These are phyloP conservation scores for Neosalanx taihuensis DNA, from an alignment of 2,797 vertebrate species.

Conservation along the genomic window DNA sequence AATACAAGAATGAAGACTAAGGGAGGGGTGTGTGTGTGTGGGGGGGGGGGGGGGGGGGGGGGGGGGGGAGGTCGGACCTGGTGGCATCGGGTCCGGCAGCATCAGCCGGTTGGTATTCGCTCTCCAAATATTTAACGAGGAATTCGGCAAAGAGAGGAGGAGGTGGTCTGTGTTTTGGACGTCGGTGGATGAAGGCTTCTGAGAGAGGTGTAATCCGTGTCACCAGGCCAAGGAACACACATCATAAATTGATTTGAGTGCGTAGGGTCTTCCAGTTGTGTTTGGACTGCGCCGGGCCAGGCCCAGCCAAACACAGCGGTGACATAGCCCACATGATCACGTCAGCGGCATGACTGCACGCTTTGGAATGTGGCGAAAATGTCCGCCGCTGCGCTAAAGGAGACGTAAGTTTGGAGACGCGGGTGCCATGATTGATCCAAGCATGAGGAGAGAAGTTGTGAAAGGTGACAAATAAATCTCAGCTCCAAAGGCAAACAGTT, in stretches of 20 bases:
- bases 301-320: conserved; percentile 49
- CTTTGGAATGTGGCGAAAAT: conserved; percentile 57
- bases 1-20: conserved; percentile 12
- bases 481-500: conserved; percentile 42
- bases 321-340: conserved; percentile 55
- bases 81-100: conserved; percentile 11
- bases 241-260: conserved; percentile 54
- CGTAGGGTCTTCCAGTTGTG: conserved; percentile 41
- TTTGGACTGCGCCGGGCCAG: conserved; percentile 46
- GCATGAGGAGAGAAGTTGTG: conserved; percentile 54
- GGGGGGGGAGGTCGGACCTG: background rate
- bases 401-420: conserved; percentile 53
- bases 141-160: conserved; percentile 34
- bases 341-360: conserved; percentile 50
- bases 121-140: conserved; percentile 35
- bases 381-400: conserved; percentile 52
- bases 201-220: conserved; percentile 46
- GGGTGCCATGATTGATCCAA: conserved; percentile 51
- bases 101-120: conserved; percentile 35
- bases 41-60: background rate
- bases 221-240: conserved; percentile 57
- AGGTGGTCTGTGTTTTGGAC: conserved; percentile 29
- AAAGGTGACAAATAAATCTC: conserved; percentile 63
- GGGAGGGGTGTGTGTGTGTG: background rate
- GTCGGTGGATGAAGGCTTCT: conserved; percentile 30